A percentile compares a stretch with the other conserved stretches of the same genome.
Evolutionary conservation across 2,113 vertebrate species (phyloP).

Genomic region (Perca flavescens): DNA sequence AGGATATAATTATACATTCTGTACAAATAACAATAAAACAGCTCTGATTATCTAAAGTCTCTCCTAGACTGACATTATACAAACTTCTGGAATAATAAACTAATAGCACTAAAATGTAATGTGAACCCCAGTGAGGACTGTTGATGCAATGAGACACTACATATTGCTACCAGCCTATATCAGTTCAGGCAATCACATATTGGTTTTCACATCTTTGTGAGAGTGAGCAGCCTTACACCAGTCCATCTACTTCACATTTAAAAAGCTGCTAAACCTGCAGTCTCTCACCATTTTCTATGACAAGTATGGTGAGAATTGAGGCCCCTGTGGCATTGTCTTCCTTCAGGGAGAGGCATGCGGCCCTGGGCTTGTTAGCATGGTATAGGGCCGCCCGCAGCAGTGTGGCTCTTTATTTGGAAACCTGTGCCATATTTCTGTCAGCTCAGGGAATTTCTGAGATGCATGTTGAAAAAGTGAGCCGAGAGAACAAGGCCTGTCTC

Average conservation of each 20-base stretch:
- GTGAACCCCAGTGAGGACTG: not conserved
- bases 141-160: not conserved
- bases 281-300: constrained; percentile 3
- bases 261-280: not conserved
- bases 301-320: constrained; percentile 4
- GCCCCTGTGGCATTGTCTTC: constrained; percentile 14
- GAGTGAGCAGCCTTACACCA: not conserved
- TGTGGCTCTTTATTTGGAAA: constrained; percentile 47
- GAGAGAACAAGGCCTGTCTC: constrained; percentile 30
- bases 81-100: not conserved
- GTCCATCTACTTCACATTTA: not conserved
- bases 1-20: not conserved
- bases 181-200: not conserved
- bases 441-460: constrained; percentile 40
- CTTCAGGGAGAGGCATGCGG: constrained; percentile 15
- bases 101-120: not conserved
- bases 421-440: constrained; percentile 20
- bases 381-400: constrained; percentile 31
- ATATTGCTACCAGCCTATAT: not conserved
- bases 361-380: constrained; percentile 33
- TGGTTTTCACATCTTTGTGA: not conserved
- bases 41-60: not conserved
- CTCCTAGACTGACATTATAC: not conserved
- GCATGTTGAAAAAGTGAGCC: constrained; percentile 11
- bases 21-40: not conserved